Evolutionary conservation across 2,888 invertebrate species (phyloP), one percentile per base, ranked within the genome.

Genomic region (Hydraecia micacea): DNA sequence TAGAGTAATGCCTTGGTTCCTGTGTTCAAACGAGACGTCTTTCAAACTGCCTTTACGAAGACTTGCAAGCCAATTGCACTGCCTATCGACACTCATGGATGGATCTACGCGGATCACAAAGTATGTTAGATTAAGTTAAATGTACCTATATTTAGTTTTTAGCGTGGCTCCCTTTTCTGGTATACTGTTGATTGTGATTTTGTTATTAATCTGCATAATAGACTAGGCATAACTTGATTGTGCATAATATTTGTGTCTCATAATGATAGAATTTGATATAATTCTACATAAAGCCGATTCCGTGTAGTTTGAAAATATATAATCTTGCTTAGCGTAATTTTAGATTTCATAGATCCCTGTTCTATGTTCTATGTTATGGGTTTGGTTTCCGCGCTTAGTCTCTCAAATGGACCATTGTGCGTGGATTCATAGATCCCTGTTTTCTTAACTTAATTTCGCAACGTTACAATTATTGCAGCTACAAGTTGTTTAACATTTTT

Each of bases 141-240:
- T 46, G 8, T 2, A 36, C 3, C 1, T 9, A 15, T 46, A 5
- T 11, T 36, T 46, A 55, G 32, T n/a, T 13, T n/a, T 2, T 7
- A 63, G 13, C 63, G 6, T 63, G 21, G 7, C 11, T 13, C 63
- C 11, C 1, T 63, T 32, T 21, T 36, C 25, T 13, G 25, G 32
- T n/a, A 46, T 36, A 25, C 8, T 28, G 8, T n/a, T 63, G 28
- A 42, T n/a, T 60, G 32, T 46, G 13, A 21, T 49, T 49, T 70
- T 75, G 75, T 15, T 75, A 78, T 21, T 65, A 75, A 78, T 58
- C 75, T 62, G 75, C 75, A 63, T 67, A 60, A 42, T 77, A 79
- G n/a, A 67, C 66, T 7, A 77, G 42, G 21, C 46, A 60, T 79
- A 71, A 77, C 32, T 71, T 77, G 66, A 75, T 69, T 75, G 76